Evolutionary conservation across 2,888 invertebrate genomes (phyloP).

Genomic region (Ectropis crepuscularia): DNA sequence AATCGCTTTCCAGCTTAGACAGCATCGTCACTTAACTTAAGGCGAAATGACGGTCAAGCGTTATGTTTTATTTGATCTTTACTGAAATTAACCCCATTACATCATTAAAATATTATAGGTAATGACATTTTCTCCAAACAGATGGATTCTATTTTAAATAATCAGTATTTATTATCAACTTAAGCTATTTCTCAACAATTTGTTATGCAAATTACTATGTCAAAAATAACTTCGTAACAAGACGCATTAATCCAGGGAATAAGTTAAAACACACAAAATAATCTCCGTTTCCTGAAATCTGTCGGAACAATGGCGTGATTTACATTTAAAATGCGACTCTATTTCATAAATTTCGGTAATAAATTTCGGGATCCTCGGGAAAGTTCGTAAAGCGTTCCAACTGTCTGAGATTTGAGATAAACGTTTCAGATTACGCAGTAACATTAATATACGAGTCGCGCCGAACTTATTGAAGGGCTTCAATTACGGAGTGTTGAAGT

Average conservation of each 20-base stretch:
- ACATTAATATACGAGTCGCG: conserved; percentile 15
- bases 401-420: conserved; percentile 16
- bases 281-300: conserved; percentile 2
- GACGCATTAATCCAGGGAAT: not conserved
- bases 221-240: not conserved
- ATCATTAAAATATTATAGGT: too few relatives aligned
- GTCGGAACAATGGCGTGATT: conserved; percentile 13
- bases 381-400: conserved; percentile 17
- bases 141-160: too few relatives aligned
- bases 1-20: too few relatives aligned
- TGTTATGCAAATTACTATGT: too few relatives aligned
- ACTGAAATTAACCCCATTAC: too few relatives aligned
- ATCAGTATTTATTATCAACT: too few relatives aligned
- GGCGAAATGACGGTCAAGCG: too few relatives aligned
- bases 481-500: conserved; percentile 18
- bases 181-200: too few relatives aligned
- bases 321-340: conserved; percentile 18
- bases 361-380: conserved; percentile 15
- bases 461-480: conserved; percentile 20
- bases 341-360: conserved; percentile 21
- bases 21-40: too few relatives aligned
- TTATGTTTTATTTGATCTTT: too few relatives aligned
- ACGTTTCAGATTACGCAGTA: conserved; percentile 19
- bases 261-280: conserved; percentile 2
- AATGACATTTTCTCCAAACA: too few relatives aligned